Conservation (phyloP, 1,140 invertebrate species). For the Harpegnathos saltator region DNA sequence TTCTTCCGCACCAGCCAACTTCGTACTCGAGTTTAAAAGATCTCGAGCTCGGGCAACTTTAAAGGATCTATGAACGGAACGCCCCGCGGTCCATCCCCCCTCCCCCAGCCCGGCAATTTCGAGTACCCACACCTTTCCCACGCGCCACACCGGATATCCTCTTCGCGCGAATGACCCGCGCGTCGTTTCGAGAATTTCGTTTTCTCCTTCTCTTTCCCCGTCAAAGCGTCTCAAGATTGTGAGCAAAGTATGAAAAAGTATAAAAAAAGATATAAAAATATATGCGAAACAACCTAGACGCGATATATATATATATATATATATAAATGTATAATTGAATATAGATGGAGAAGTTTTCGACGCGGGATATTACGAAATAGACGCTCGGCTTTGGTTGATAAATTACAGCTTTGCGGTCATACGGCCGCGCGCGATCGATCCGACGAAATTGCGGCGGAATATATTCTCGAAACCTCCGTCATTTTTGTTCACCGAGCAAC, state of each 20-base stretch:
- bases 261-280: no score
- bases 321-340: neutral
- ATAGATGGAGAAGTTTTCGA: neutral
- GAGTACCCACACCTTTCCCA: neutral
- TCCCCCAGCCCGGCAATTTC: conserved; percentile 13
- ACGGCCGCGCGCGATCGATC: neutral
- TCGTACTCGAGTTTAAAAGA: conserved; percentile 68
- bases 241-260: no score
- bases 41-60: conserved; percentile 45
- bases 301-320: no score
- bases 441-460: conserved; percentile 31
- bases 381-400: conserved; percentile 23
- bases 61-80: conserved; percentile 46
- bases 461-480: conserved; percentile 1
- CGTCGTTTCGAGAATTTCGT: neutral
- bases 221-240: no score
- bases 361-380: neutral
- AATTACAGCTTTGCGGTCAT: conserved; percentile 45
- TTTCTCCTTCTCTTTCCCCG: no score
- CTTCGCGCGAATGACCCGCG: no score
- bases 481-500: conserved; percentile 38
- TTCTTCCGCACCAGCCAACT: conserved; percentile 69
- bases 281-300: neutral
- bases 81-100: no score
- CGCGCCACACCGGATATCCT: neutral